A percentile compares a stretch with the other conserved stretches of the same genome.
These are phyloP conservation scores for Dendrolimus punctatus DNA, from an alignment of 1,140 invertebrate genomes.

Conservation along the genomic window DNA sequence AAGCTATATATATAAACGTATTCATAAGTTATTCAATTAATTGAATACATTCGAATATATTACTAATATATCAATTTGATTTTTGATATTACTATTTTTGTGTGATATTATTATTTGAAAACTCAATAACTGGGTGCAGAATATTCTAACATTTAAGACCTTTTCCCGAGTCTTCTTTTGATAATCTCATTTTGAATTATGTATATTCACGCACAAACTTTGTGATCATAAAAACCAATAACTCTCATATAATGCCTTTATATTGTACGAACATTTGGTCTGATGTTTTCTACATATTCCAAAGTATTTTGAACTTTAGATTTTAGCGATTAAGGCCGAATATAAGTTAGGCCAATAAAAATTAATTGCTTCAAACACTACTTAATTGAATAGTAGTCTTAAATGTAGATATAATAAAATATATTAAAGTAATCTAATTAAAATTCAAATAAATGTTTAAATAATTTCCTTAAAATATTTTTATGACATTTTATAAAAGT, in stretches of 20 bases:
- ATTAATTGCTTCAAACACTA: slow-evolving; percentile 46
- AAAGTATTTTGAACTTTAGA: slow-evolving; percentile 21
- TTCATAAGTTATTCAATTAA: too few relatives aligned
- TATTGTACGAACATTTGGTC: slow-evolving; percentile 26
- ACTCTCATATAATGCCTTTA: slow-evolving; percentile 34
- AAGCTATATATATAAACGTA: too few relatives aligned
- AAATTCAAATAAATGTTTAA: slow-evolving; percentile 18
- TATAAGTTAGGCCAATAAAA: slow-evolving; percentile 35
- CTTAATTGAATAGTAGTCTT: slow-evolving; percentile 42
- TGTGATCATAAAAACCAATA: slow-evolving; percentile 39
- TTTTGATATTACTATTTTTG: too few relatives aligned
- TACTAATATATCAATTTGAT: too few relatives aligned
- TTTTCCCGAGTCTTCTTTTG: too few relatives aligned
- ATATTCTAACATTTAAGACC: too few relatives aligned
- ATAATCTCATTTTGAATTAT: slow-evolving; percentile 14
- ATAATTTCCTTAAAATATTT: slow-evolving; percentile 61
- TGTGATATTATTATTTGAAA: too few relatives aligned
- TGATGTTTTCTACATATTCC: slow-evolving; percentile 8
- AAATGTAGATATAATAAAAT: slow-evolving; percentile 23
- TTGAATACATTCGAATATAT: too few relatives aligned
- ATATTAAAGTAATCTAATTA: slow-evolving; percentile 15
- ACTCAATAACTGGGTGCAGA: too few relatives aligned
- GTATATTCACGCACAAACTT: slow-evolving; percentile 53
- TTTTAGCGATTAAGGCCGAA: slow-evolving; percentile 22
- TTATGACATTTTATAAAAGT: slow-evolving; percentile 53